Base-by-base conservation (phyloP, 2,797 vertebrate species). In the Gallinago stenura region DNA sequence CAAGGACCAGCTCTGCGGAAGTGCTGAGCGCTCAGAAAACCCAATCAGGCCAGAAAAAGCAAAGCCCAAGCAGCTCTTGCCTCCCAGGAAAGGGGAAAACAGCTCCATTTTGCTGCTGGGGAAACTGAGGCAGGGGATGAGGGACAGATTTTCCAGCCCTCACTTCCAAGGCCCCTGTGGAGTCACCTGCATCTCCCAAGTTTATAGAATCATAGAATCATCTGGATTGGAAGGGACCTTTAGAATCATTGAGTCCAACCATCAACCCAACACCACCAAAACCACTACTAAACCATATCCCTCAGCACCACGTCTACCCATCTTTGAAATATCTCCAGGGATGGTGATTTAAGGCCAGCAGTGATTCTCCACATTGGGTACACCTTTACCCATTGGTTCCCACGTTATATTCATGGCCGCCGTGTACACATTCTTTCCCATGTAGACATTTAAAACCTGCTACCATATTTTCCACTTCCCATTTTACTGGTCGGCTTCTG, bases 21-120 rank as follows among this genome's bases (percentile, higher is more conserved):
- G 35, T 60, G 94, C 96, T 95, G 95, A 96, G 93, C 0, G 0
- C 45, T 79, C 17, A 11, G 61, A 90, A 88, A 93, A 64, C 4
- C 28, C 69, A 41, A 30, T 10, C 6, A 21, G 1, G 7, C 30
- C 0, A 1, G 12, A 54, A 85, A 86, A 54, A 83, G 12, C 9
- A 30, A 83, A 73, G 12, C 12, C 16, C 1, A 3, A 53, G 26
- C 5, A 19, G 45, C 5, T 86, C 25, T 54, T 26, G 3, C 8
- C 39, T 50, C 9, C 15, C 21, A 31, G 50, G 54, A 61, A 62
- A 16, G 35, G 28, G 30, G 64, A 51, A 92, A 22, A 3, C 5
- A 48, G n/a, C 26, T 71, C 77, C 4, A 2, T 8, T 41, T 64
- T 21, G 51, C 46, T 69, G 16, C 39, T 41, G 28, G 54, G 66